Conservation (phyloP, 2,797 vertebrate genomes). For the Micromesistius poutassou region DNA sequence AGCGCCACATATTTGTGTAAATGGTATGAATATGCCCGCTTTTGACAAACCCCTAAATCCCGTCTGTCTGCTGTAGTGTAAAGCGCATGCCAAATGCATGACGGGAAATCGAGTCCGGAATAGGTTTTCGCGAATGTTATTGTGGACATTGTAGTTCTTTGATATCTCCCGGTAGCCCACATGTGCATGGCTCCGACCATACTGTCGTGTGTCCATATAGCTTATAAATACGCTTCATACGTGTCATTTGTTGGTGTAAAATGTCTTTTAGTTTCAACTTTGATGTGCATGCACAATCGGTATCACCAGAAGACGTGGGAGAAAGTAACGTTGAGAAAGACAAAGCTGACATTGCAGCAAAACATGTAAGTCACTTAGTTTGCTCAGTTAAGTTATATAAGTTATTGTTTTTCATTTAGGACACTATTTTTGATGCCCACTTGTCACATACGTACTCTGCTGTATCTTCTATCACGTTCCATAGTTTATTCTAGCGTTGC, state of each 20-base stretch:
- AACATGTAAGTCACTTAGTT: conserved; percentile 48
- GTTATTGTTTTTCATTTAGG: neutral
- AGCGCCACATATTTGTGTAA: conserved; percentile 14
- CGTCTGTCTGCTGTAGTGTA: conserved; percentile 7
- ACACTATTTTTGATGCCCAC: neutral
- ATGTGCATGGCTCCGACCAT: neutral
- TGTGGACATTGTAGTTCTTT: conserved; percentile 57
- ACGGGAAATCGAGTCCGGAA: conserved; percentile 52
- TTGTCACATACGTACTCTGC: neutral
- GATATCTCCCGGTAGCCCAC: neutral
- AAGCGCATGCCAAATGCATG: conserved; percentile 44
- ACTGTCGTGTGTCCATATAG: neutral
- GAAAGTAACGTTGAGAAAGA: conserved; percentile 20
- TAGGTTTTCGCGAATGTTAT: neutral
- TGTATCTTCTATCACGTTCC: too few relatives aligned
- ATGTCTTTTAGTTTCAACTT: conserved; percentile 81
- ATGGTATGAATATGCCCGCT: conserved; percentile 17
- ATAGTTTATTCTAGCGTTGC: too few relatives aligned
- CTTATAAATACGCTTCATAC: neutral
- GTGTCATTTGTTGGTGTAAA: neutral
- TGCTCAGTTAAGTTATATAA: neutral
- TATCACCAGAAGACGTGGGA: conserved; percentile 3
- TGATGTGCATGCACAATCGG: conserved; percentile 50
- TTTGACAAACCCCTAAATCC: conserved; percentile 20
- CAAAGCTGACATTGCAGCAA: conserved; percentile 25